Evolutionary conservation across 2,797 vertebrate genomes (phyloP).

Genomic region (Huso huso): DNA sequence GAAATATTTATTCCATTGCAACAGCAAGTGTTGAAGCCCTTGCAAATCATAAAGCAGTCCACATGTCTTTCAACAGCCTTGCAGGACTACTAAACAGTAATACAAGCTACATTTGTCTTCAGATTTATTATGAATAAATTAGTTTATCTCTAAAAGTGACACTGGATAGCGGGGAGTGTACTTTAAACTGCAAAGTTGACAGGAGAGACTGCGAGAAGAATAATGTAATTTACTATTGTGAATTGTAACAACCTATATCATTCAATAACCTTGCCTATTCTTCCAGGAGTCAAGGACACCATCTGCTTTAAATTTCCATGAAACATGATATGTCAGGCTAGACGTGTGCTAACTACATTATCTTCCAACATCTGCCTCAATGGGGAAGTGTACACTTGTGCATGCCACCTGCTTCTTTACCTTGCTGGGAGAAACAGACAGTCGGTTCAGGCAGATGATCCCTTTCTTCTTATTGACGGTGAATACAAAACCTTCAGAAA

Average conservation of each 20-base stretch:
- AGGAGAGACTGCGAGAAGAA: not conserved
- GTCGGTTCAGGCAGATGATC: not conserved
- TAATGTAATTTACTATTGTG: slow-evolving; percentile 24
- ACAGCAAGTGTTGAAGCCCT: too few species aligned
- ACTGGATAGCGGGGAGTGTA: slow-evolving; percentile 6
- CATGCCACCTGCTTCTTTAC: slow-evolving; percentile 7
- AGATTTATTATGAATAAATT: slow-evolving; percentile 3
- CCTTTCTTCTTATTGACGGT: not conserved
- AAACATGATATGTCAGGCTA: slow-evolving; percentile 43
- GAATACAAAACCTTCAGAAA: not conserved
- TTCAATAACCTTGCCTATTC: slow-evolving; percentile 33
- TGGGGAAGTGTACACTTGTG: slow-evolving; percentile 12
- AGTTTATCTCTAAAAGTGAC: slow-evolving; percentile 11
- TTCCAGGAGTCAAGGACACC: slow-evolving; percentile 49
- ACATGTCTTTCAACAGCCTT: too few species aligned
- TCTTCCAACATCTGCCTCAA: slow-evolving; percentile 36
- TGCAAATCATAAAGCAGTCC: too few species aligned
- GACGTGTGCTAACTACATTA: slow-evolving; percentile 36
- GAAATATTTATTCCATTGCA: too few species aligned
- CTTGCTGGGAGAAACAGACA: not conserved
- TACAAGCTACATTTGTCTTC: not conserved
- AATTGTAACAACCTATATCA: slow-evolving; percentile 32
- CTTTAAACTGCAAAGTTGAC: slow-evolving; percentile 6
- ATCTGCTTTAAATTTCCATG: slow-evolving; percentile 40
- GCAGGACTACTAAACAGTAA: too few species aligned